Evolutionary conservation across 2,888 invertebrate species (phyloP).

Genomic region (Molanna angustata): DNA sequence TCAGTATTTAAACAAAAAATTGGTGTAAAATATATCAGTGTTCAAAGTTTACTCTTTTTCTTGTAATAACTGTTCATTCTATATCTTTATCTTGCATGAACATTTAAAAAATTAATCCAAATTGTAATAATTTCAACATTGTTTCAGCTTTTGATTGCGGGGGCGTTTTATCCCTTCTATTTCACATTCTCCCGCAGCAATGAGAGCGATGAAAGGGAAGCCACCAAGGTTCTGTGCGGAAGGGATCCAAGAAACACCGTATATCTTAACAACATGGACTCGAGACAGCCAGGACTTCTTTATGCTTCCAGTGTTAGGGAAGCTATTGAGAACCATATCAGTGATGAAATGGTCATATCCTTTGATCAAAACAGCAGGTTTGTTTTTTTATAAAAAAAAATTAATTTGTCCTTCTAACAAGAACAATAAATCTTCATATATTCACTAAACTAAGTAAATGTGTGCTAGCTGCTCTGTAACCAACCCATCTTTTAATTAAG

Average conservation of each 20-base stretch:
- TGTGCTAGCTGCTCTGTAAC: no score
- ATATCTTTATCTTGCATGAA: no score
- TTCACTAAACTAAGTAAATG: no score
- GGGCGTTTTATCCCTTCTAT: constrained; percentile 93
- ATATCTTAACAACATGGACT: constrained; percentile 59
- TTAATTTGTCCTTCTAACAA: no score
- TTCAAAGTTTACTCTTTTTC: no score
- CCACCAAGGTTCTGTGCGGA: constrained; percentile 65
- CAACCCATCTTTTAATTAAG: no score
- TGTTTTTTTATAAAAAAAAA: no score
- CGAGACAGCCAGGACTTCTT: constrained; percentile 65
- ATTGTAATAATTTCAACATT: constrained; percentile 4
- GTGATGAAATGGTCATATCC: constrained; percentile 53
- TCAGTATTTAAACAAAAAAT: no score
- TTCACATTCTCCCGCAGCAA: constrained; percentile 60
- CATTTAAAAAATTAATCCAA: no score
- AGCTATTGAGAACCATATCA: constrained; percentile 50
- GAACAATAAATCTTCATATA: no score
- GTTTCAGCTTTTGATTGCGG: constrained; percentile 68
- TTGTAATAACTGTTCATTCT: no score
- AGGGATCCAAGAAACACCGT: constrained; percentile 77
- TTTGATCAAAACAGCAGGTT: constrained; percentile 55
- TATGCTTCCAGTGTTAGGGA: constrained; percentile 66
- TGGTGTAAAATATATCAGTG: no score
- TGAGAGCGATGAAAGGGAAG: constrained; percentile 61